A percentile compares a stretch with the other conserved stretches of the same genome.
phyloP scores from a whole-genome alignment of 2,113 vertebrate genomes.

The Paramormyrops kingsleyae region DNA sequence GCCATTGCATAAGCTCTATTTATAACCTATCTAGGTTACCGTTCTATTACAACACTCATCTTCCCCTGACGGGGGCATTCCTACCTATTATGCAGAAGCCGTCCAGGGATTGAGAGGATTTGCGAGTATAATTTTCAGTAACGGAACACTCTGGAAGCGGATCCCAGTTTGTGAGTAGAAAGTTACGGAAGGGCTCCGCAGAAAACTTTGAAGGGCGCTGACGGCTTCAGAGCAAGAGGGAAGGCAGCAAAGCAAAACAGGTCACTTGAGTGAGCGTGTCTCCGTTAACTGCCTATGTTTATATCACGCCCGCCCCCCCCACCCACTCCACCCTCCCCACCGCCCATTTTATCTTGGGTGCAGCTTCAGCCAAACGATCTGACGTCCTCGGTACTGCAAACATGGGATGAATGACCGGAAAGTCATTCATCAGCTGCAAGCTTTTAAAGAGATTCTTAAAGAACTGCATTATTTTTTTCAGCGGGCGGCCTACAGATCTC shows the following conservation, averaged over 20 bases:
- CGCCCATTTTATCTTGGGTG: background rate
- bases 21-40: slow-evolving; percentile 41
- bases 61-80: background rate
- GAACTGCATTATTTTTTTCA: background rate
- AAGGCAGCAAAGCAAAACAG: too few relatives aligned
- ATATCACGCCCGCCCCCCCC: background rate
- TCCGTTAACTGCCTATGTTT: background rate
- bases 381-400: background rate
- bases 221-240: background rate
- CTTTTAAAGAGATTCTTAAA: background rate
- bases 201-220: background rate
- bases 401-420: background rate
- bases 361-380: background rate
- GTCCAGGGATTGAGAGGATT: background rate
- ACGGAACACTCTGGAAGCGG: background rate
- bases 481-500: background rate
- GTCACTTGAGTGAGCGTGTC: background rate
- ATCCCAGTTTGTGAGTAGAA: background rate
- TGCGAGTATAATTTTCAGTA: background rate
- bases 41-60: slow-evolving; percentile 23
- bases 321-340: too few relatives aligned
- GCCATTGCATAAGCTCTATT: slow-evolving; percentile 40
- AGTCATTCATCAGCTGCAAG: background rate
- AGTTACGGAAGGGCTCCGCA: background rate
- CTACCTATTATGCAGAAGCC: background rate